Conservation (phyloP, 2,797 vertebrate genomes). For the Netta rufina region DNA sequence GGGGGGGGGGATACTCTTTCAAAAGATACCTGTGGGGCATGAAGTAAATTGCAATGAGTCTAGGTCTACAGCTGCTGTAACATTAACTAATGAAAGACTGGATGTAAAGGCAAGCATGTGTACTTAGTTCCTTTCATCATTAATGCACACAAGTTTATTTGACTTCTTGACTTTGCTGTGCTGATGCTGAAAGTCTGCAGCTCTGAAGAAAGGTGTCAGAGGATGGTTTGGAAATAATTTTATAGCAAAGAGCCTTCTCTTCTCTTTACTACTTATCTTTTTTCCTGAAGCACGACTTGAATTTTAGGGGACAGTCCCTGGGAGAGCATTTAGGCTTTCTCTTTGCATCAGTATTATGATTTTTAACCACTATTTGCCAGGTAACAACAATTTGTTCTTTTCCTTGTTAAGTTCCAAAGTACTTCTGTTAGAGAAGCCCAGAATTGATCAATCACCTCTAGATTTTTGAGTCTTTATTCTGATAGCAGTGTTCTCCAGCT, state of each 20-base stretch:
- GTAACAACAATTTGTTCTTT: not conserved
- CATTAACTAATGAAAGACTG: no score
- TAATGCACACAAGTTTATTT: not conserved
- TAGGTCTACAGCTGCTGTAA: not conserved
- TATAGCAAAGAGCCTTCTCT: not conserved
- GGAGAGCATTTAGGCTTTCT: not conserved
- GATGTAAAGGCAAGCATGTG: not conserved
- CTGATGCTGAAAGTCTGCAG: not conserved
- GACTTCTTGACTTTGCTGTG: not conserved
- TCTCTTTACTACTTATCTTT: not conserved
- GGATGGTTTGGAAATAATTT: not conserved
- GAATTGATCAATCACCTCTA: not conserved
- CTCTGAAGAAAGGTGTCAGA: not conserved
- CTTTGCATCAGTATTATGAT: not conserved
- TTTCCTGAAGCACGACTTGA: not conserved
- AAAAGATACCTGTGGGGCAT: not conserved
- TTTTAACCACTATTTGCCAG: not conserved
- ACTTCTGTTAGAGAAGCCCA: not conserved
- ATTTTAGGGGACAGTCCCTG: not conserved
- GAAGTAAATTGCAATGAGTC: not conserved
- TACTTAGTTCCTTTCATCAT: not conserved
- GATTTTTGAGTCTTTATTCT: not conserved
- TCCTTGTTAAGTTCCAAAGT: not conserved
- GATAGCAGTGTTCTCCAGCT: not conserved
- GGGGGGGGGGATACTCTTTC: not conserved